These are phyloP conservation scores for Petroica traversi DNA, from an alignment of 2,113 vertebrate species.

Conservation along the genomic window DNA sequence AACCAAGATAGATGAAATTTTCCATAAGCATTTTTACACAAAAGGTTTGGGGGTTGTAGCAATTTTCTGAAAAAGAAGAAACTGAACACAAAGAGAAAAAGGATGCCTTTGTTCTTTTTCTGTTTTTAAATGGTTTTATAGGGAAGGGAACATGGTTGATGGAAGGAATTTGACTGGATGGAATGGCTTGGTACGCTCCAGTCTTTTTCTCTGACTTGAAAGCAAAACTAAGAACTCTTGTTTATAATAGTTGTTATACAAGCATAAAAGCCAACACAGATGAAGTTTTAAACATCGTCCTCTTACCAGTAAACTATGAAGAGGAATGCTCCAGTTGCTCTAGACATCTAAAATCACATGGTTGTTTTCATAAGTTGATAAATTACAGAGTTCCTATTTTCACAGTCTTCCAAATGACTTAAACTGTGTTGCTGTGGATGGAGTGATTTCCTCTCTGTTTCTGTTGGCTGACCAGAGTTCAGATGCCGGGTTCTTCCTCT, in stretches of 20 bases:
- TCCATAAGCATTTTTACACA: not conserved
- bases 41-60: not conserved
- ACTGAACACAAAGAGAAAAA: not conserved
- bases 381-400: not conserved
- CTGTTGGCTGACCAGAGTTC: not conserved
- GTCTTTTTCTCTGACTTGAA: not conserved
- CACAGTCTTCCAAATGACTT: not conserved
- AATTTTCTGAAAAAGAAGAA: not conserved
- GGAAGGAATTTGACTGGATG: not conserved
- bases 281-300: not conserved
- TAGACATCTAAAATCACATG: not conserved
- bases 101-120: not conserved
- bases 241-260: not conserved
- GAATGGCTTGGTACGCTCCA: not conserved
- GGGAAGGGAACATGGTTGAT: fast-evolving
- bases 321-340: not conserved
- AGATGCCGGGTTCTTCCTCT: not conserved
- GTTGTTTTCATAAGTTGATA: not conserved
- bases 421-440: not conserved
- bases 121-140: not conserved
- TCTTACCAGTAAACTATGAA: not conserved
- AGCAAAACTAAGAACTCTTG: not conserved
- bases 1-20: not conserved
- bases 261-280: not conserved
- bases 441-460: not conserved